Percentiles rank a stretch among this genome's conserved stretches.
phyloP scores from a whole-genome alignment of 2,797 vertebrate species.

The Lagorchestes hirsutus region DNA sequence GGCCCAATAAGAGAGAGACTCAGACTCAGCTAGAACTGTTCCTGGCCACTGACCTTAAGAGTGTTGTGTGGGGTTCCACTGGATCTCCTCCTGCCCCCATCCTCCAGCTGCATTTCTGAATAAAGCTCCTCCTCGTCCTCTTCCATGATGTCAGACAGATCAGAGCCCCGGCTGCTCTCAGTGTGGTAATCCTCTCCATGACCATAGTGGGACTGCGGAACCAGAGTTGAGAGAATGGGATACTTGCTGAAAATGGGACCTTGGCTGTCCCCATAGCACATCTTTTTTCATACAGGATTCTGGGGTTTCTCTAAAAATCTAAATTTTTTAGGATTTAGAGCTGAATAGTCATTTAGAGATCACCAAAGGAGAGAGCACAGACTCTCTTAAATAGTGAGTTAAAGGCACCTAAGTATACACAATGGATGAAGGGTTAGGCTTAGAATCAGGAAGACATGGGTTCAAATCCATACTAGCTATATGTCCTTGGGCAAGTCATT shows the following conservation, averaged over 20 bases:
- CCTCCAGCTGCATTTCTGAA: constrained; percentile 98
- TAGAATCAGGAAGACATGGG: too few species aligned
- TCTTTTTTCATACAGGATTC: background rate
- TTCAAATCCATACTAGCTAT: too few species aligned
- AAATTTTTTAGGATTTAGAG: background rate
- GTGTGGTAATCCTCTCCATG: constrained; percentile 97
- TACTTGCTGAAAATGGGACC: background rate
- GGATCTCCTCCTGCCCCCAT: constrained; percentile 91
- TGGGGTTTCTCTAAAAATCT: background rate
- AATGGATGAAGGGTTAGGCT: too few species aligned
- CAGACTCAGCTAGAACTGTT: background rate
- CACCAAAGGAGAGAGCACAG: background rate
- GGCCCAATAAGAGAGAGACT: rapidly evolving
- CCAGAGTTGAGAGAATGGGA: background rate
- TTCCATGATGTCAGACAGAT: constrained; percentile 99
- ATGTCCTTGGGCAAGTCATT: too few species aligned
- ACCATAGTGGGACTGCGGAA: constrained; percentile 90
- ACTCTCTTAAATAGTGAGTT: too few species aligned
- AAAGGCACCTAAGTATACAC: too few species aligned
- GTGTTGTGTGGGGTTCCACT: constrained; percentile 94
- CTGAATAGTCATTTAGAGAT: background rate
- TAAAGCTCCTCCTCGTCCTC: constrained; percentile 99
- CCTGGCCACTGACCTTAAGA: constrained; percentile 92
- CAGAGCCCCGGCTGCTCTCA: constrained; percentile 97
- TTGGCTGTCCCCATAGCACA: rapidly evolving